Percentiles rank a stretch among this genome's conserved stretches.
Conservation (phyloP, 2,888 invertebrate genomes). For the Nemotelus pantherinus region DNA sequence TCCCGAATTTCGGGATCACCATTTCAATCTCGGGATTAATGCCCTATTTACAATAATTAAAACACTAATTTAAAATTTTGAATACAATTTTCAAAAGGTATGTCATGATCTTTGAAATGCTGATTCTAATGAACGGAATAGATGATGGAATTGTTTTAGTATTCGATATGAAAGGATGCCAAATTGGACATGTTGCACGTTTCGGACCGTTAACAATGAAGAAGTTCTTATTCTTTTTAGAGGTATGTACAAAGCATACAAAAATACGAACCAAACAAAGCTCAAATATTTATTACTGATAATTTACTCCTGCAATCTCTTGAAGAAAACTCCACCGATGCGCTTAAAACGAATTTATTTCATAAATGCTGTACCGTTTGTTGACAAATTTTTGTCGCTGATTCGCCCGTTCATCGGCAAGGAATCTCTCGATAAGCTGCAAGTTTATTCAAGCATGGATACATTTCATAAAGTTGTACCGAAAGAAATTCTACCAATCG, state of each 20-base stretch:
- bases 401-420: conserved; percentile 80
- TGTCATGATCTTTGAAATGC: conserved; percentile 70
- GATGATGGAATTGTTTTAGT: conserved; percentile 71
- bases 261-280: no score
- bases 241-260: conserved; percentile 63
- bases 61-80: background rate
- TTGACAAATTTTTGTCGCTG: conserved; percentile 75
- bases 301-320: background rate
- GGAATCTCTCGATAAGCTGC: conserved; percentile 67
- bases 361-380: conserved; percentile 74
- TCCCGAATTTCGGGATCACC: no score
- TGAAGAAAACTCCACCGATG: conserved; percentile 74
- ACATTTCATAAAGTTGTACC: conserved; percentile 68
- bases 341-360: conserved; percentile 76
- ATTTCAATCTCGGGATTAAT: no score
- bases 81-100: conserved; percentile 54
- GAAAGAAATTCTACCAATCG: conserved; percentile 70
- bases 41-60: background rate
- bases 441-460: conserved; percentile 67
- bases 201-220: conserved; percentile 73
- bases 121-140: conserved; percentile 69
- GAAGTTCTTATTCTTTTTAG: conserved; percentile 74
- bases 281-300: background rate
- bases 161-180: conserved; percentile 71
- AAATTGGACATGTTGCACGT: conserved; percentile 72